Percentiles rank a stretch among this genome's conserved stretches.
phyloP scores from a whole-genome alignment of 2,888 invertebrate genomes.

The Neocrepidodera transversa region DNA sequence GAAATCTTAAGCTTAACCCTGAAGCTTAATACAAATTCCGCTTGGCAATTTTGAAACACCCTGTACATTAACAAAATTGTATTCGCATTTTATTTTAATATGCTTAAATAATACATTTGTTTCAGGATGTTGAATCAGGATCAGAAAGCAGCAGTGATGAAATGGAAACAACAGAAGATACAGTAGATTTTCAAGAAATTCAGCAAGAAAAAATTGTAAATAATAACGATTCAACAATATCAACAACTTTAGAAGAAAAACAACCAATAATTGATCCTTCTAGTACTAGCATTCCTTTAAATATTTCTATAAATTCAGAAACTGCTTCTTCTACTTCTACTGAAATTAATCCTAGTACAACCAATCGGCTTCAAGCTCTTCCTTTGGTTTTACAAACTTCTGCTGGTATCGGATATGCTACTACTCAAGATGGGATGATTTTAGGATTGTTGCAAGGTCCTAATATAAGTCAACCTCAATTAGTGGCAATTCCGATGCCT shows the following conservation, averaged over 20 bases:
- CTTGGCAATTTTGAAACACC: constrained; percentile 12
- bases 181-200: constrained; percentile 26
- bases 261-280: too few relatives aligned
- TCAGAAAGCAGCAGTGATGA: constrained; percentile 38
- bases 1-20: background rate
- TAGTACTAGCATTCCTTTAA: background rate
- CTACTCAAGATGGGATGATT: constrained; percentile 45
- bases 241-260: too few relatives aligned
- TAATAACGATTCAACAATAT: background rate
- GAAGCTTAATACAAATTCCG: constrained; percentile 14
- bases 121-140: constrained; percentile 41
- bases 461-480: constrained; percentile 39
- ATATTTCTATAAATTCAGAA: background rate
- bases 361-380: constrained; percentile 37
- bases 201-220: constrained; percentile 5
- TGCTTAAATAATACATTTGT: constrained; percentile 42
- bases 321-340: background rate
- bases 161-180: constrained; percentile 37
- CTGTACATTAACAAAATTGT: constrained; percentile 2
- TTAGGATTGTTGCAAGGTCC: constrained; percentile 42
- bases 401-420: constrained; percentile 43
- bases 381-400: constrained; percentile 44
- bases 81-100: constrained; percentile 42
- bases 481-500: constrained; percentile 41
- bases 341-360: background rate